Evolutionary conservation across 2,888 invertebrate genomes (phyloP).

Genomic region (Idaea biselata): DNA sequence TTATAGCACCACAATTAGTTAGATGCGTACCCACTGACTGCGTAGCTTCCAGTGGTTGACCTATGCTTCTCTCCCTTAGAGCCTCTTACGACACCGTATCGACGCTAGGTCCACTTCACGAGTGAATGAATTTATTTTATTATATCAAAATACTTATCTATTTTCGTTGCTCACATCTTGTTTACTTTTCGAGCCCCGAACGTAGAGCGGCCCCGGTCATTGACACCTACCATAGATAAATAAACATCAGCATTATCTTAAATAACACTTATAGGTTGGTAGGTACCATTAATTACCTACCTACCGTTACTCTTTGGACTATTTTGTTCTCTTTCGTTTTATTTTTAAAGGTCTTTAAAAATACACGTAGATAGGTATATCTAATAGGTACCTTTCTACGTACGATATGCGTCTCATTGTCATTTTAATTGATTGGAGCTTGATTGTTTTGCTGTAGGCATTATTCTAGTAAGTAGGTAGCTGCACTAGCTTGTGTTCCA

Average conservation of each 20-base stretch:
- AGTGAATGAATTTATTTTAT: conserved; percentile 1
- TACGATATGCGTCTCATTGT: neutral
- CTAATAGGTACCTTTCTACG: no score
- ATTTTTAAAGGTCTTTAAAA: neutral
- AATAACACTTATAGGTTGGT: conserved; percentile 12
- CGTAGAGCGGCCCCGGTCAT: conserved; percentile 54
- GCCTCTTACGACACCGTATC: neutral
- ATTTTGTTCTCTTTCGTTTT: neutral
- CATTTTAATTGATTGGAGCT: neutral
- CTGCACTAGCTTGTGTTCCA: neutral
- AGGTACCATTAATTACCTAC: conserved; percentile 10
- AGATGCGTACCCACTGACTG: neutral
- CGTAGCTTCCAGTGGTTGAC: neutral
- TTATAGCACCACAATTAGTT: neutral
- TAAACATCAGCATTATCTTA: conserved; percentile 33
- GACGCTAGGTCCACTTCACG: neutral
- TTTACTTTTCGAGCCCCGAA: conserved; percentile 38
- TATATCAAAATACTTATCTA: neutral
- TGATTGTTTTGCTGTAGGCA: neutral
- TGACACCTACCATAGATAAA: conserved; percentile 52
- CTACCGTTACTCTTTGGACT: neutral
- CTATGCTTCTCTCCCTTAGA: neutral
- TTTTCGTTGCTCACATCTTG: conserved; percentile 7
- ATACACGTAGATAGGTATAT: neutral
- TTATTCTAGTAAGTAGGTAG: neutral